Evolutionary conservation across 2,888 invertebrate species (phyloP).

Genomic region (Apodemia duryi): DNA sequence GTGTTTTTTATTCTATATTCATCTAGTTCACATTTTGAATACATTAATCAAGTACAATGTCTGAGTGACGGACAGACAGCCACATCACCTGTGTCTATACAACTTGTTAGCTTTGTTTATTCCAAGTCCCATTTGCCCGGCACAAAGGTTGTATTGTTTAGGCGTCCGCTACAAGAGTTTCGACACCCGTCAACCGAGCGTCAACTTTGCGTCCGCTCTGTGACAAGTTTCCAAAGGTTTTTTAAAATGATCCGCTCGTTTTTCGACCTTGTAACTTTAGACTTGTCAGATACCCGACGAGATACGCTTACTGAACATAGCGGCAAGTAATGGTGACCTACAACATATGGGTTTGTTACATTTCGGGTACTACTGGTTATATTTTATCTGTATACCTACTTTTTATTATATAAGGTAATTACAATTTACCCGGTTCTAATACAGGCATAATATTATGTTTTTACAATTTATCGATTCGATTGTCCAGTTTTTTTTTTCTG

Average conservation of each 20-base stretch:
- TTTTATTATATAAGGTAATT: too few relatives aligned
- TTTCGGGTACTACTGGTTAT: not conserved
- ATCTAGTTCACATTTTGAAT: slow-evolving; percentile 29
- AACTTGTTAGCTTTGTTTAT: slow-evolving; percentile 62
- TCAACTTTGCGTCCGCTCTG: slow-evolving; percentile 42
- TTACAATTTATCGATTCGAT: too few relatives aligned
- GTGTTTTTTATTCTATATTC: slow-evolving; percentile 14
- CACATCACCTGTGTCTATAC: slow-evolving; percentile 61
- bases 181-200: slow-evolving; percentile 59
- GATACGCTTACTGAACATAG: slow-evolving; percentile 15
- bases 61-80: slow-evolving; percentile 52
- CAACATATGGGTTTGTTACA: not conserved
- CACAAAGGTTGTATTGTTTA: slow-evolving; percentile 60
- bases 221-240: slow-evolving; percentile 58
- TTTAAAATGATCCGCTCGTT: slow-evolving; percentile 38
- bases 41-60: slow-evolving; percentile 59
- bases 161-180: slow-evolving; percentile 57
- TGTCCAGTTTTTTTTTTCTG: too few relatives aligned
- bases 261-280: slow-evolving; percentile 44
- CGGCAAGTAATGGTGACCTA: slow-evolving; percentile 4
- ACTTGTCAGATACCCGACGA: slow-evolving; percentile 15
- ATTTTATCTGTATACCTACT: too few relatives aligned
- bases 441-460: too few relatives aligned
- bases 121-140: slow-evolving; percentile 51
- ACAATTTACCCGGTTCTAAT: too few relatives aligned